Conservation (phyloP, 2,888 invertebrate genomes). For the Catocala fraxini region DNA sequence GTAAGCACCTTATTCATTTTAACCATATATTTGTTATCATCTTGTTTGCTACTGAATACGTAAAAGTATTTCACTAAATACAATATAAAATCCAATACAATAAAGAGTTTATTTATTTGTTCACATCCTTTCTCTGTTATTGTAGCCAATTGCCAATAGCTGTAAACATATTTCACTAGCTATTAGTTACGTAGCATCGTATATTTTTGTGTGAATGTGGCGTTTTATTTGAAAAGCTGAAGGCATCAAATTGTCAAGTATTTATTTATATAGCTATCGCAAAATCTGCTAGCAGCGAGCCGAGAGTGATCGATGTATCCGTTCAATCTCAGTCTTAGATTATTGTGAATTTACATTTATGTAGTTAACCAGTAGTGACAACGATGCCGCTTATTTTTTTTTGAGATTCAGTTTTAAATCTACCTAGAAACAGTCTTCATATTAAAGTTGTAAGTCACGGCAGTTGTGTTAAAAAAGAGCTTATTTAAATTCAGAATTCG, state of each 20-base stretch:
- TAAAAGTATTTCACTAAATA: too few species aligned
- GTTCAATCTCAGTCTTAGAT: constrained; percentile 76
- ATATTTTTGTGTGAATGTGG: neutral
- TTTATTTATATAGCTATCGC: constrained; percentile 54
- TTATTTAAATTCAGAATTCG: constrained; percentile 16
- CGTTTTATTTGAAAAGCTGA: constrained; percentile 18
- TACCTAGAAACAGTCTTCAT: too few species aligned
- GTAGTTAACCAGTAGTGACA: constrained; percentile 40
- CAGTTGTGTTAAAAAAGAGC: neutral
- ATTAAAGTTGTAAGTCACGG: too few species aligned
- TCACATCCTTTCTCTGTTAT: constrained; percentile 1
- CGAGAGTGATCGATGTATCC: constrained; percentile 69
- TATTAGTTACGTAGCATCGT: constrained; percentile 1
- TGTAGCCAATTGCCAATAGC: constrained; percentile 17
- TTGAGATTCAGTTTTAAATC: constrained; percentile 2
- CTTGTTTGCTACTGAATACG: too few species aligned
- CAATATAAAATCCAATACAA: too few species aligned
- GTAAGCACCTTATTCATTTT: too few species aligned
- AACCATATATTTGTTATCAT: too few species aligned
- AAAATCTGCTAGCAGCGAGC: constrained; percentile 50
- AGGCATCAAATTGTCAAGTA: constrained; percentile 44
- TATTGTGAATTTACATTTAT: constrained; percentile 66
- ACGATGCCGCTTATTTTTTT: constrained; percentile 35
- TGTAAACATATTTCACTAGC: constrained; percentile 15
- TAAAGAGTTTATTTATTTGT: neutral